Evolutionary conservation across 2,888 invertebrate species (phyloP).

Genomic region (Reticulitermes lucifugus): DNA sequence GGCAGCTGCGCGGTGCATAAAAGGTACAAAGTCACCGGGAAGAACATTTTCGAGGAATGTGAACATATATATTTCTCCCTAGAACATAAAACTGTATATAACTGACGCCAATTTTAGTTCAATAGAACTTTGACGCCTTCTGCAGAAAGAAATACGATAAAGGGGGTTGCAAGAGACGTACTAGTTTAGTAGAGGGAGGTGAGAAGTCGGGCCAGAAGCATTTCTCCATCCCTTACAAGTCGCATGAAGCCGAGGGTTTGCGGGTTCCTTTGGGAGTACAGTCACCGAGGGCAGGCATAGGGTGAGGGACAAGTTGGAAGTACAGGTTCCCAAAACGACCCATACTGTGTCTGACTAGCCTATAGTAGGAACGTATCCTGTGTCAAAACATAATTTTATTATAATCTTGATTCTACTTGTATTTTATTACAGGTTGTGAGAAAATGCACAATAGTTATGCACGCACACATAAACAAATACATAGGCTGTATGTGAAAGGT

Average conservation of each 20-base stretch:
- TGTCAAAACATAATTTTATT: too few relatives aligned
- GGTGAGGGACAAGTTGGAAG: slow-evolving; percentile 16
- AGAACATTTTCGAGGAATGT: slow-evolving; percentile 19
- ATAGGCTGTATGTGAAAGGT: too few relatives aligned
- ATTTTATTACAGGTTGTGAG: too few relatives aligned
- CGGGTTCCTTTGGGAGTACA: slow-evolving; percentile 32
- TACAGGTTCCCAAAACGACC: too few relatives aligned
- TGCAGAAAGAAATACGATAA: slow-evolving; percentile 33
- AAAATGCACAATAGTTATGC: too few relatives aligned
- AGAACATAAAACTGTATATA: slow-evolving; percentile 40
- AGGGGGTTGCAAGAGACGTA: slow-evolving; percentile 22
- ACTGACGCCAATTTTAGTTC: slow-evolving; percentile 41
- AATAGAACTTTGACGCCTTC: slow-evolving; percentile 41
- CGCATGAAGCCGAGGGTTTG: slow-evolving; percentile 33
- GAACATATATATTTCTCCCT: slow-evolving; percentile 31
- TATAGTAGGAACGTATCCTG: too few relatives aligned
- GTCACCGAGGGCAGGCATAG: slow-evolving; percentile 19
- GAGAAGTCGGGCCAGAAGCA: slow-evolving; percentile 8
- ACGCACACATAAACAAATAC: too few relatives aligned
- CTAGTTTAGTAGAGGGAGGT: not conserved
- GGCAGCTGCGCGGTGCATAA: not conserved
- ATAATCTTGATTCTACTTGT: too few relatives aligned
- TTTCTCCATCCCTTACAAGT: slow-evolving; percentile 36
- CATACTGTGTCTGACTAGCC: too few relatives aligned
- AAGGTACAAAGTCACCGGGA: not conserved